Conservation (phyloP, 2,113 vertebrate genomes). For the Cyphomyrus plagiostoma region DNA sequence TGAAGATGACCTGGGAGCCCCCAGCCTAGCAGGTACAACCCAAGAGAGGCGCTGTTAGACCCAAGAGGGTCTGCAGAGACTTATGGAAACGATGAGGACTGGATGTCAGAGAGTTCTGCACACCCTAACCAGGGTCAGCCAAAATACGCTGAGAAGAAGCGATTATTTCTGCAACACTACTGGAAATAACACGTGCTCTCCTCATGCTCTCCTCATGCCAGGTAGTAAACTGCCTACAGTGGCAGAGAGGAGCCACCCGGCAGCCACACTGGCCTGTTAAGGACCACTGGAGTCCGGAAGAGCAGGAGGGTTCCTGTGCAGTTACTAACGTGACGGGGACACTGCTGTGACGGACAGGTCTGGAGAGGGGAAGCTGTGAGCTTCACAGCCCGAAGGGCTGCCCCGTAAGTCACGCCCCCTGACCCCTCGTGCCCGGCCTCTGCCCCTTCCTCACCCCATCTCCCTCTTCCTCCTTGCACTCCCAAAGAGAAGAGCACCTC, state of each 20-base stretch:
- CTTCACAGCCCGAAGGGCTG: constrained; percentile 33
- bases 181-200: background rate
- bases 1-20: constrained; percentile 95
- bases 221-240: background rate
- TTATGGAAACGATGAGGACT: background rate
- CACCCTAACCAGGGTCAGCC: background rate
- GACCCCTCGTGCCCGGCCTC: constrained; percentile 53
- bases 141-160: background rate
- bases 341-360: background rate
- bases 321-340: background rate
- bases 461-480: constrained; percentile 47
- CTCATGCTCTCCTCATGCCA: background rate
- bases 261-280: background rate
- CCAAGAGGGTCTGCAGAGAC: background rate
- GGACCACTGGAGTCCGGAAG: background rate
- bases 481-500: constrained; percentile 10
- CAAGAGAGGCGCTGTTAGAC: background rate
- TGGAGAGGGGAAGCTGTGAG: constrained; percentile 44
- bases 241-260: background rate
- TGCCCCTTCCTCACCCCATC: constrained; percentile 21
- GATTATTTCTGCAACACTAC: background rate
- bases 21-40: constrained; percentile 70
- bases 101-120: background rate
- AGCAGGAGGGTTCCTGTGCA: background rate
- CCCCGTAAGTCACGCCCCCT: constrained; percentile 16